A percentile compares a stretch with the other conserved stretches of the same genome.
Evolutionary conservation across 2,797 vertebrate genomes (phyloP).

Genomic region (Triplophysa yarkandensis): DNA sequence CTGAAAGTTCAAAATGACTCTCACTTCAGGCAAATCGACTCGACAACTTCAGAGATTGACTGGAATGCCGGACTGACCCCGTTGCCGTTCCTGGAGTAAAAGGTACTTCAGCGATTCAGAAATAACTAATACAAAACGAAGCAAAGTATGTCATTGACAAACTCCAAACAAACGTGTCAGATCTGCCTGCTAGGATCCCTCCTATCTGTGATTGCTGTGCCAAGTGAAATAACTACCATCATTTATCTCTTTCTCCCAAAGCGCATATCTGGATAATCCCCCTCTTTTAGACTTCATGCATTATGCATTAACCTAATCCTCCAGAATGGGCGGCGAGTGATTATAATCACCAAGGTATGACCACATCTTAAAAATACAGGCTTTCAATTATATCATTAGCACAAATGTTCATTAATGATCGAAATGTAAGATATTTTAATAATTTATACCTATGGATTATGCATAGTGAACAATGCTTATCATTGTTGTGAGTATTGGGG

Average conservation of each 20-base stretch:
- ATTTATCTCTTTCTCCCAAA: slow-evolving; percentile 51
- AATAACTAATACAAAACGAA: slow-evolving; percentile 22
- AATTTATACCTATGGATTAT: slow-evolving; percentile 27
- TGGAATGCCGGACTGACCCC: slow-evolving; percentile 19
- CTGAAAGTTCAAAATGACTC: slow-evolving; percentile 5
- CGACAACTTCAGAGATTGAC: slow-evolving; percentile 9
- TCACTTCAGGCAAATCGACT: slow-evolving; percentile 13
- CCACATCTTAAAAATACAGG: slow-evolving; percentile 39
- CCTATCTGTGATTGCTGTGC: slow-evolving; percentile 45
- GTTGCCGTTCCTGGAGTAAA: background rate
- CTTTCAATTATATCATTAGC: slow-evolving; percentile 37
- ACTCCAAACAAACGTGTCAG: slow-evolving; percentile 44
- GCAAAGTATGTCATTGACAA: slow-evolving; percentile 36
- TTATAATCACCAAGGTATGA: slow-evolving; percentile 45
- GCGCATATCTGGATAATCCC: slow-evolving; percentile 46
- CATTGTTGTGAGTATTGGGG: background rate
- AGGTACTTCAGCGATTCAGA: slow-evolving; percentile 37
- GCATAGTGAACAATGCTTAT: background rate
- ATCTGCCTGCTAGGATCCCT: slow-evolving; percentile 38
- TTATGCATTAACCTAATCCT: slow-evolving; percentile 55
- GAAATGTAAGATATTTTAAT: slow-evolving; percentile 17
- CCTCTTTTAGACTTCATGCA: slow-evolving; percentile 45
- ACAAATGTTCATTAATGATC: slow-evolving; percentile 36
- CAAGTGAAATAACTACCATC: slow-evolving; percentile 49
- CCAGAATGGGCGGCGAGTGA: slow-evolving; percentile 51